Evolutionary conservation across 2,797 vertebrate genomes (phyloP), one percentile per base, ranked within the genome.

Genomic region (Parambassis ranga): DNA sequence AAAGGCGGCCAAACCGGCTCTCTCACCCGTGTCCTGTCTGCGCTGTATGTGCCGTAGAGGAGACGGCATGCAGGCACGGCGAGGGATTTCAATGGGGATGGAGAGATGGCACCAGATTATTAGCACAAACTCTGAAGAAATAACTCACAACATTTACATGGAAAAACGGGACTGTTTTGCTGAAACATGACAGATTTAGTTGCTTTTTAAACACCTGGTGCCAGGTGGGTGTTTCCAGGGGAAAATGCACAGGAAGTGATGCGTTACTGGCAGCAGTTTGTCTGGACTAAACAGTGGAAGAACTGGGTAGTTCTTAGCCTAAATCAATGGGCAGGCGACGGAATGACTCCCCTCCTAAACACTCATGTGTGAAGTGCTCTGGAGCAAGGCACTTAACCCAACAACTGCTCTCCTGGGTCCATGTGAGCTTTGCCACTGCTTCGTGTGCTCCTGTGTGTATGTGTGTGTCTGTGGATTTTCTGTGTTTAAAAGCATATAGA

Each of bases 111-210:
- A 72, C 38, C 10, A 7, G 10, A 5, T 7, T 30, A 22, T 59
- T 38, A 58, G 58, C 52, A 49, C 51, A 60, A 66, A 68, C 33
- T 50, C 43, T 38, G 24, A 48, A 66, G 39, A 24, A 55, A 60
- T 48, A 52, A 53, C 52, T 55, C 37, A 73, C 53, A 41, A 52
- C 33, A 22, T 75, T 56, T 56, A 65, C 73, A 80, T 58, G 81
- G 77, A 82, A 80, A 70, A 61, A 62, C 39, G 1, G 19, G 28
- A 7, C 22, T 43, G 62, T 19, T 64, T 57, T 22, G 16, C 53
- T 71, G 4, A 74, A 76, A 79, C 79, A 79, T 77, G 77, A 76
- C 72, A 82, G 82, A 82, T 86, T 82, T 77, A 82, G 77, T 41
- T 39, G 31, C 46, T 77, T 52, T n/a, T 65, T 13, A 14, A 67